Evolutionary conservation across 2,797 vertebrate species (phyloP).

Genomic region (Macropodus opercularis): DNA sequence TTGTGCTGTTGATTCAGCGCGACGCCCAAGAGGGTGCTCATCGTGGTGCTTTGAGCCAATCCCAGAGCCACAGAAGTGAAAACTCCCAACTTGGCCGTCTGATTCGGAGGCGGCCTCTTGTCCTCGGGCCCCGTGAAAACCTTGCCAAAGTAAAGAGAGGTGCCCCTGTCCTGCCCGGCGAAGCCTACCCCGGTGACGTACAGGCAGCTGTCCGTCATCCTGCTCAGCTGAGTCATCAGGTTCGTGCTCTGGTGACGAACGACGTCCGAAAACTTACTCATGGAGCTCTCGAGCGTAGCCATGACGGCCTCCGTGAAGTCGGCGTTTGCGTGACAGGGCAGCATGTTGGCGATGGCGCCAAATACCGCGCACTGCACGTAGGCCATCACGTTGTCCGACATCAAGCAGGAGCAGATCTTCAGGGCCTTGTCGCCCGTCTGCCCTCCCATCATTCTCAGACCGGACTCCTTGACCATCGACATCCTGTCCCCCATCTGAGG

Average conservation of each 20-base stretch:
- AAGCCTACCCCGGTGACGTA: not conserved
- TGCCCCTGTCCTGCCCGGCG: not conserved
- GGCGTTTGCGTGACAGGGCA: not conserved
- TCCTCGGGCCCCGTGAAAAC: not conserved
- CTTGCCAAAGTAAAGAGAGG: not conserved
- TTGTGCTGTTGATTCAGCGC: no score
- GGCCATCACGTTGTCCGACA: not conserved
- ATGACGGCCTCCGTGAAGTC: not conserved
- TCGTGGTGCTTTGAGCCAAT: no score
- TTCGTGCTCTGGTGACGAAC: not conserved
- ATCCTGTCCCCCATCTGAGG: conserved; percentile 14
- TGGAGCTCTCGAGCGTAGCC: not conserved
- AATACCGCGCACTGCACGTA: conserved; percentile 4
- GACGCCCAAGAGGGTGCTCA: no score
- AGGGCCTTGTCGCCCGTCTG: accelerated
- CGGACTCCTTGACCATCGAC: not conserved
- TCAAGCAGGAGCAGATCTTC: not conserved
- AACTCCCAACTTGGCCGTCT: no score
- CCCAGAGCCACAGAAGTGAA: no score
- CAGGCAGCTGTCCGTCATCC: not conserved
- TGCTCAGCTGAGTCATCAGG: not conserved
- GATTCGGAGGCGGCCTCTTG: not conserved
- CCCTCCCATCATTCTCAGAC: not conserved
- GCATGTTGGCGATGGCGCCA: not conserved
- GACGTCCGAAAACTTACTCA: not conserved